Conservation (phyloP, 2,888 invertebrate species). For the Cryptosula pallasiana region DNA sequence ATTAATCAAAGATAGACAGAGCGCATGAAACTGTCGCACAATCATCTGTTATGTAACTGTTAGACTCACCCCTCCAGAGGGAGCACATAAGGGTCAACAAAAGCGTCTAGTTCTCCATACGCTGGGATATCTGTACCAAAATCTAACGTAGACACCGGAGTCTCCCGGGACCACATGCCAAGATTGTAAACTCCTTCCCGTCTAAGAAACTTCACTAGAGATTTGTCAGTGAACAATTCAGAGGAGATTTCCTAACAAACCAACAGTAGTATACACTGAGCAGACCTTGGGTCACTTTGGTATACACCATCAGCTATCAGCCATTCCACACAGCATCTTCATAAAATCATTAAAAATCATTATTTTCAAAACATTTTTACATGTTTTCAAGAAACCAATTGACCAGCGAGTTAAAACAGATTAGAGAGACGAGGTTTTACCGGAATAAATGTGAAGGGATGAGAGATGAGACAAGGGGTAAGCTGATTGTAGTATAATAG, state of each 20-base stretch:
- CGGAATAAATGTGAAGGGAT: not conserved
- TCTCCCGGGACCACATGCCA: constrained; percentile 8
- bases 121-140: not conserved
- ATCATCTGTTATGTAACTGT: too few relatives aligned
- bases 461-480: not conserved
- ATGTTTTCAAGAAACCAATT: too few relatives aligned
- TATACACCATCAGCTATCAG: too few relatives aligned
- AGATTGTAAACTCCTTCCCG: not conserved
- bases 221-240: not conserved
- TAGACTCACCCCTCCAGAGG: constrained; percentile 11
- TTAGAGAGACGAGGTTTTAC: too few relatives aligned
- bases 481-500: not conserved
- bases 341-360: too few relatives aligned
- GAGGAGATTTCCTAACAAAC: not conserved
- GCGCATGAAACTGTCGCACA: too few relatives aligned
- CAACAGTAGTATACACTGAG: too few relatives aligned
- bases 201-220: not conserved
- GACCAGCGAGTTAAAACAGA: too few relatives aligned
- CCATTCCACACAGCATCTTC: too few relatives aligned
- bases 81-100: constrained; percentile 20
- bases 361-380: too few relatives aligned
- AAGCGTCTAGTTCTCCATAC: not conserved
- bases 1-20: too few relatives aligned
- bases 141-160: not conserved
- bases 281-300: too few relatives aligned